A percentile compares a stretch with the other conserved stretches of the same genome.
phyloP scores from a whole-genome alignment of 2,888 invertebrate species.

The Peribatodes rhomboidaria region DNA sequence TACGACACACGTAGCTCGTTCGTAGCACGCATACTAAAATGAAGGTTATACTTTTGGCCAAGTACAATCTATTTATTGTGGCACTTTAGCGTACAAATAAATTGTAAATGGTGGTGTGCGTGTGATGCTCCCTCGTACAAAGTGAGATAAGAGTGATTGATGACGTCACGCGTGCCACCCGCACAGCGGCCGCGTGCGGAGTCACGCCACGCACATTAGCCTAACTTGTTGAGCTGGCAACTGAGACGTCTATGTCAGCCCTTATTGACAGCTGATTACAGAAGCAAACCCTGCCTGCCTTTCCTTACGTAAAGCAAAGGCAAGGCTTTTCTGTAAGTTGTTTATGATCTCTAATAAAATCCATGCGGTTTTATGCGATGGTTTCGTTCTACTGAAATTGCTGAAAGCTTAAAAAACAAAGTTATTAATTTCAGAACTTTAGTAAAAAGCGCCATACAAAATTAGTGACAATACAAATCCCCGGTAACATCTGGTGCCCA shows the following conservation, averaged over 20 bases:
- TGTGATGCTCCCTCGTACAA: constrained; percentile 55
- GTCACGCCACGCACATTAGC: constrained; percentile 59
- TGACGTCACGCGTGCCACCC: constrained; percentile 66
- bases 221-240: constrained; percentile 61
- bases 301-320: constrained; percentile 18
- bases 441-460: constrained; percentile 20
- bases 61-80: constrained; percentile 25
- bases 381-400: background rate
- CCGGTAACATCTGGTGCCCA: constrained; percentile 41
- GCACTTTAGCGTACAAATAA: constrained; percentile 35
- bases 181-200: constrained; percentile 36
- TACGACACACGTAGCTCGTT: constrained; percentile 29
- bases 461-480: constrained; percentile 41
- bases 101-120: constrained; percentile 45
- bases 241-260: constrained; percentile 35
- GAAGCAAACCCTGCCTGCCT: too few species aligned
- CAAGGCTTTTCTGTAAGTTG: background rate
- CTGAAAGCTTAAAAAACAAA: constrained; percentile 1
- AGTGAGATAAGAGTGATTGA: constrained; percentile 80
- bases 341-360: constrained; percentile 1
- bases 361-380: background rate
- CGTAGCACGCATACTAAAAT: constrained; percentile 36
- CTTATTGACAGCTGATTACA: constrained; percentile 45
- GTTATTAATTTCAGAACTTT: background rate
- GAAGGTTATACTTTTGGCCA: constrained; percentile 23